phyloP scores from a whole-genome alignment of 1,140 invertebrate species.

The Adelges cooleyi region DNA sequence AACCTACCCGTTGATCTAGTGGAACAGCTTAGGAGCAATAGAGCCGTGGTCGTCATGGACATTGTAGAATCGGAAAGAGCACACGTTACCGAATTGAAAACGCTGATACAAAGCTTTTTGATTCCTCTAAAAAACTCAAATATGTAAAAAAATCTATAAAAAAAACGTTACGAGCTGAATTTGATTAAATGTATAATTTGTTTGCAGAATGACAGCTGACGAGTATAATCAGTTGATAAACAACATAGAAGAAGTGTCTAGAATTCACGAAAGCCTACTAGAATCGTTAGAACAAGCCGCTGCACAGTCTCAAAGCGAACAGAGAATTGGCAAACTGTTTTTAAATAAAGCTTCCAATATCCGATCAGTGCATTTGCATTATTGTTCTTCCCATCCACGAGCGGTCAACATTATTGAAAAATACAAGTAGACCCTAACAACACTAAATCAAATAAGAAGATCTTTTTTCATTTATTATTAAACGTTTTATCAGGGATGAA shows the following conservation, averaged over 20 bases:
- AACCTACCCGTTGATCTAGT: slow-evolving; percentile 36
- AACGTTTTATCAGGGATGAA: slow-evolving; percentile 52
- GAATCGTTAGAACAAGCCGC: slow-evolving; percentile 62
- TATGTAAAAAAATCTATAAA: slow-evolving; percentile 62
- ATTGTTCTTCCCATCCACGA: slow-evolving; percentile 84
- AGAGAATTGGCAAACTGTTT: slow-evolving; percentile 84
- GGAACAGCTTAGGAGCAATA: slow-evolving; percentile 52
- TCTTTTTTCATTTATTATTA: too few relatives aligned
- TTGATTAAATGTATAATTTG: too few relatives aligned
- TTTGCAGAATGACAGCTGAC: slow-evolving; percentile 62
- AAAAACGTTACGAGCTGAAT: too few relatives aligned
- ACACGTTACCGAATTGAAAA: slow-evolving; percentile 77
- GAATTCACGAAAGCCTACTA: slow-evolving; percentile 68
- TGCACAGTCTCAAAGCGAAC: slow-evolving; percentile 54
- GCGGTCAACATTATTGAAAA: slow-evolving; percentile 85
- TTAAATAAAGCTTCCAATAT: slow-evolving; percentile 73
- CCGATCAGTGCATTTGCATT: slow-evolving; percentile 72
- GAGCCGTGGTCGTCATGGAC: slow-evolving; percentile 79
- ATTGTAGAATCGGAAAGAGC: slow-evolving; percentile 83
- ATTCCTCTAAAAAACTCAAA: slow-evolving; percentile 68
- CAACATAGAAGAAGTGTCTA: slow-evolving; percentile 77
- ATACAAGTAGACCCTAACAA: too few relatives aligned
- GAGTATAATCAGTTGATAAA: slow-evolving; percentile 77
- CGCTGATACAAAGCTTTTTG: slow-evolving; percentile 70
- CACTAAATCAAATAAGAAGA: too few relatives aligned